Evolutionary conservation across 1,140 invertebrate genomes (phyloP).

Genomic region (Orius insidiosus): DNA sequence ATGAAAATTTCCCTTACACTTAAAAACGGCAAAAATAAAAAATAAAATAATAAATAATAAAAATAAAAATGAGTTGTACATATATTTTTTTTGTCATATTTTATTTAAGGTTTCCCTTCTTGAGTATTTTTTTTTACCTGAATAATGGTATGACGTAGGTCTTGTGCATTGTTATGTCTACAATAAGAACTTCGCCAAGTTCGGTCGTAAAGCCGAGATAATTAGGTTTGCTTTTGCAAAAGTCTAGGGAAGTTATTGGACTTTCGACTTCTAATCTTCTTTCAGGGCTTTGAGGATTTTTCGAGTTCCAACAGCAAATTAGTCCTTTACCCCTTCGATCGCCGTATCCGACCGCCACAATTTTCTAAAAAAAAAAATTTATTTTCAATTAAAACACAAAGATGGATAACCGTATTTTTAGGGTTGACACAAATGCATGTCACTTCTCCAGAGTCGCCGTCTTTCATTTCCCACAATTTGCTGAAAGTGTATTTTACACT

Average conservation of each 20-base stretch:
- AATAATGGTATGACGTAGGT: not conserved
- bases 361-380: not conserved
- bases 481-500: constrained; percentile 2
- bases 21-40: too few species aligned
- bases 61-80: too few species aligned
- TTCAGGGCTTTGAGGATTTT: constrained; percentile 4
- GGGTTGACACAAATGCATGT: not conserved
- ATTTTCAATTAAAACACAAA: not conserved
- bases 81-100: too few species aligned
- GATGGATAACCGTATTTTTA: not conserved
- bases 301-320: constrained; percentile 1
- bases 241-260: not conserved
- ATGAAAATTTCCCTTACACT: too few species aligned
- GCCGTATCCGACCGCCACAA: not conserved
- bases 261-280: not conserved
- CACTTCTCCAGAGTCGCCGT: not conserved
- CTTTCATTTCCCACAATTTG: not conserved
- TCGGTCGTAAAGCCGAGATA: not conserved
- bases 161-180: constrained; percentile 1
- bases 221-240: not conserved
- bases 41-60: too few species aligned
- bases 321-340: not conserved
- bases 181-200: not conserved
- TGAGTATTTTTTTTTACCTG: not conserved
- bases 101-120: too few species aligned